phyloP scores from a whole-genome alignment of 2,113 vertebrate genomes.

The Hydropotes inermis region DNA sequence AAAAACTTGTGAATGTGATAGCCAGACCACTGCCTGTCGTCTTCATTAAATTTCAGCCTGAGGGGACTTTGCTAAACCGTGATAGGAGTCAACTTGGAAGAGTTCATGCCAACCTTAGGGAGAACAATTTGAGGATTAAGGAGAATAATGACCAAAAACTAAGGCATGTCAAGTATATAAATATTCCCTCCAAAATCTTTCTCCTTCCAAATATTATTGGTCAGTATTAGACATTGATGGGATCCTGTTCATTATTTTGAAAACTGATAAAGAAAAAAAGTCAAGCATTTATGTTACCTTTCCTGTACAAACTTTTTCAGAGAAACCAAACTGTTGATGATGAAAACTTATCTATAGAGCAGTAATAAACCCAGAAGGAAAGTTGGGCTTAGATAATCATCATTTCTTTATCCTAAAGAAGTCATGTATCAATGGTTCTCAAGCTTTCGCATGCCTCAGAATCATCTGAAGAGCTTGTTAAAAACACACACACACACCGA shows the following conservation, averaged over 20 bases:
- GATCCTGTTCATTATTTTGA: not conserved
- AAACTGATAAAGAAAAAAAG: not conserved
- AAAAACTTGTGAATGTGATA: not conserved
- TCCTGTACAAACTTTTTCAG: not conserved
- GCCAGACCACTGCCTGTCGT: not conserved
- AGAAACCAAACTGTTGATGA: not conserved
- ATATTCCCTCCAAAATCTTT: not conserved
- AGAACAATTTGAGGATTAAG: not conserved
- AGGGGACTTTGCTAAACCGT: not conserved
- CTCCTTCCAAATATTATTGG: not conserved
- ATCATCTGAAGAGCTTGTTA: not conserved
- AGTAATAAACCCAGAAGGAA: not conserved
- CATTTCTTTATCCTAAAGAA: slow-evolving; percentile 3
- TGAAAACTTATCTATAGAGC: not conserved
- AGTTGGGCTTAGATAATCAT: not conserved
- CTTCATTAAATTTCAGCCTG: not conserved
- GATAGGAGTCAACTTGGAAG: not conserved
- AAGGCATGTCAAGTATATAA: not conserved
- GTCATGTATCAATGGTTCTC: not conserved
- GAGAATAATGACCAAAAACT: not conserved
- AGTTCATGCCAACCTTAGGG: not conserved
- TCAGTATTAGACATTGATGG: not conserved
- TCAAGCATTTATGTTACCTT: not conserved
- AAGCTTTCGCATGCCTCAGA: not conserved
- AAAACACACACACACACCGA: not conserved